phyloP scores from a whole-genome alignment of 2,113 vertebrate genomes.

The Hippopotamus amphibius region DNA sequence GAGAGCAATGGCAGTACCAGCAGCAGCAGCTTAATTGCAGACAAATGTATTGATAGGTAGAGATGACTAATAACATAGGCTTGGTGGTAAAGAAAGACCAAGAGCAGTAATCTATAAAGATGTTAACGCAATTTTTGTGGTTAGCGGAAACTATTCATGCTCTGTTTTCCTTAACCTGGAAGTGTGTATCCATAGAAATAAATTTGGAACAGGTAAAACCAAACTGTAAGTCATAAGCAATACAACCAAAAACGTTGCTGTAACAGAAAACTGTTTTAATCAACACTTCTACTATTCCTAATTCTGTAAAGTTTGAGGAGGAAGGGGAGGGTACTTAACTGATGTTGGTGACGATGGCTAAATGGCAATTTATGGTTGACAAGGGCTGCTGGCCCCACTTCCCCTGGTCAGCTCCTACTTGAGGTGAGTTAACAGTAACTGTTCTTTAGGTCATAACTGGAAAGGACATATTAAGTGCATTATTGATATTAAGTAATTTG shows the following conservation, averaged over 20 bases:
- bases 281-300: background rate
- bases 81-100: background rate
- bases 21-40: background rate
- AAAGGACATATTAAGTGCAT: background rate
- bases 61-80: background rate
- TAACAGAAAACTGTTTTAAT: background rate
- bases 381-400: background rate
- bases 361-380: background rate
- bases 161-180: slow-evolving; percentile 3
- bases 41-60: background rate
- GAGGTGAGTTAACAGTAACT: background rate
- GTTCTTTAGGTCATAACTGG: background rate
- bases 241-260: background rate
- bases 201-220: background rate
- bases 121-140: background rate
- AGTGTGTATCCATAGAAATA: background rate
- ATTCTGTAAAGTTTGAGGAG: background rate
- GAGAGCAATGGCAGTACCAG: background rate
- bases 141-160: background rate
- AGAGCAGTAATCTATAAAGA: background rate
- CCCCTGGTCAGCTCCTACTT: background rate
- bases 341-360: background rate
- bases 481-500: background rate
- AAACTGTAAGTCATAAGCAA: background rate
- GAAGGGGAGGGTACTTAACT: background rate